Evolutionary conservation across 2,113 vertebrate species (phyloP).

Genomic region (Polyodon spathula): DNA sequence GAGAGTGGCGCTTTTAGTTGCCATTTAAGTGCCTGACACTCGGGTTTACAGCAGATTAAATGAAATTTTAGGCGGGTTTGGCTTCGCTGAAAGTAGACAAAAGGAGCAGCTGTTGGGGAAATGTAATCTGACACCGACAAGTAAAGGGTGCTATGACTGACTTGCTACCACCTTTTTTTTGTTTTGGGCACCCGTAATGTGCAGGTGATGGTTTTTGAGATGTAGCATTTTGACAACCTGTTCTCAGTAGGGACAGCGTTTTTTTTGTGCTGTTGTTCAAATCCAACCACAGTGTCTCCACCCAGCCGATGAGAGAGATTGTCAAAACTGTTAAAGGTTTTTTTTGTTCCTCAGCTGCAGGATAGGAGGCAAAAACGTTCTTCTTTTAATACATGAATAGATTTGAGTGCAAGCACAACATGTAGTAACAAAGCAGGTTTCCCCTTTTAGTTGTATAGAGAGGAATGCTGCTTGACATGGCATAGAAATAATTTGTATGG

Average conservation of each 20-base stretch:
- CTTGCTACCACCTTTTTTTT: constrained; percentile 8
- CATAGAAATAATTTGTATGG: too few species aligned
- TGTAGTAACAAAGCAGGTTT: too few species aligned
- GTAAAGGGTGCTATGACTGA: constrained; percentile 30
- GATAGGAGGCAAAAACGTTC: too few species aligned
- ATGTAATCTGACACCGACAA: constrained; percentile 58
- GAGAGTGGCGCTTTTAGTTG: constrained; percentile 79
- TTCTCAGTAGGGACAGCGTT: neutral
- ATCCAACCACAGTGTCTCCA: neutral
- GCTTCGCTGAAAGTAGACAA: constrained; percentile 68
- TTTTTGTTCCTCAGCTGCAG: too few species aligned
- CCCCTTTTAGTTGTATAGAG: too few species aligned
- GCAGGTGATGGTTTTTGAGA: neutral
- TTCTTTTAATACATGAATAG: too few species aligned
- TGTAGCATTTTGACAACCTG: neutral
- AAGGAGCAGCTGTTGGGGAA: constrained; percentile 77
- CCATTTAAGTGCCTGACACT: constrained; percentile 74
- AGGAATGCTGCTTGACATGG: too few species aligned
- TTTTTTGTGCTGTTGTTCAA: neutral
- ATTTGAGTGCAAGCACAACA: too few species aligned
- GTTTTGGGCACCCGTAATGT: neutral
- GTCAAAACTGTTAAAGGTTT: neutral
- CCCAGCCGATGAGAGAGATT: neutral
- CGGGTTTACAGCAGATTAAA: constrained; percentile 79
- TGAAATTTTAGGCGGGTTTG: constrained; percentile 86